Conservation (phyloP, 2,888 invertebrate species). For the Ectemnius continuus region DNA sequence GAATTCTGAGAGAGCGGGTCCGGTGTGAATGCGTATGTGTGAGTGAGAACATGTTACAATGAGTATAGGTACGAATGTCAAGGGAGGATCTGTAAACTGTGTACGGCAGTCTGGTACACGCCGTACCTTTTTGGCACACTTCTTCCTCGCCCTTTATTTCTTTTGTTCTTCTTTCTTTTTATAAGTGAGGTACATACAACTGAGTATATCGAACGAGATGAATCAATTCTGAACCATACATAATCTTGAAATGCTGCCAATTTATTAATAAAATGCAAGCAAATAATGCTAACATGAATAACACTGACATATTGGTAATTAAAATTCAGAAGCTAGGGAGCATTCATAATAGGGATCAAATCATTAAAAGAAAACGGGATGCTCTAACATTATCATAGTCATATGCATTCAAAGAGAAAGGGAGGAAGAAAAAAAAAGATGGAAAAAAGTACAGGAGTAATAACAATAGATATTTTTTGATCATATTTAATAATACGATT, state of each 20-base stretch:
- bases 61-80: conserved; percentile 45
- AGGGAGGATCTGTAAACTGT: conserved; percentile 32
- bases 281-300: conserved; percentile 42
- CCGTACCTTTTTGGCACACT: conserved; percentile 57
- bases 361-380: conserved; percentile 33
- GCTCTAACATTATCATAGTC: conserved; percentile 38
- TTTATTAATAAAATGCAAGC: conserved; percentile 55
- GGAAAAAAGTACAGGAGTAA: conserved; percentile 59
- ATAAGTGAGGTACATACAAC: conserved; percentile 37
- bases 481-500: conserved; percentile 75
- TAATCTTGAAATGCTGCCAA: conserved; percentile 63
- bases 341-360: conserved; percentile 37
- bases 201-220: conserved; percentile 31
- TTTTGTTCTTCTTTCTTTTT: conserved; percentile 35
- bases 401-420: conserved; percentile 47
- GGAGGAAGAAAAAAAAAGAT: conserved; percentile 13
- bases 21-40: conserved; percentile 29
- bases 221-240: conserved; percentile 32
- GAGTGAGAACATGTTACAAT: conserved; percentile 41
- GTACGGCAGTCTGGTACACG: conserved; percentile 62
- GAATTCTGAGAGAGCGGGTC: conserved; percentile 42
- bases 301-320: conserved; percentile 31
- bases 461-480: conserved; percentile 74
- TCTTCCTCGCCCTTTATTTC: neutral
- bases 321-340: conserved; percentile 11